phyloP scores from a whole-genome alignment of 2,797 vertebrate species.

The Muraenolepis orangiensis region DNA sequence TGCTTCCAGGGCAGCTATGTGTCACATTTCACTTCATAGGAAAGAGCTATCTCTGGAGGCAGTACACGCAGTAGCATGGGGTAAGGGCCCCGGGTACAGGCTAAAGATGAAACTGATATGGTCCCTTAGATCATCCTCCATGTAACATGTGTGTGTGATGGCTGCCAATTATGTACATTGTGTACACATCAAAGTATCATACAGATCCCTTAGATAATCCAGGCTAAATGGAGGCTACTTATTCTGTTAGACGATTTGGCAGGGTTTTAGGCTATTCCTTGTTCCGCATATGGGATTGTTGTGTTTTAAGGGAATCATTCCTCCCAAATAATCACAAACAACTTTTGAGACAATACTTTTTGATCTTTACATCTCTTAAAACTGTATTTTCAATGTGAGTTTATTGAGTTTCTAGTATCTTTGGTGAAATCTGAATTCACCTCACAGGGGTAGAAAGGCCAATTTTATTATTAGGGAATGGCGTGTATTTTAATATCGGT shows the following conservation, averaged over 20 bases:
- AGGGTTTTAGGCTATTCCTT: background rate
- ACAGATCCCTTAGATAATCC: background rate
- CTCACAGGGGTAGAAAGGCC: background rate
- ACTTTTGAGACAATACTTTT: no score
- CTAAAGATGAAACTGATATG: constrained; percentile 7
- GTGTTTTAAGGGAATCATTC: no score
- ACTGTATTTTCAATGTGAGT: no score
- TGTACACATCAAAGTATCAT: background rate
- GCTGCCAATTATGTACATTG: background rate
- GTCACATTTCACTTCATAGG: constrained; percentile 29
- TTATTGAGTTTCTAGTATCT: background rate
- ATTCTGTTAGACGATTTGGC: background rate
- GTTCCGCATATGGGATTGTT: no score
- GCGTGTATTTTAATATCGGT: background rate
- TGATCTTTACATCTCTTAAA: background rate
- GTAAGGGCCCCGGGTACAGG: background rate
- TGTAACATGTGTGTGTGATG: background rate
- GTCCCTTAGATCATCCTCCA: background rate
- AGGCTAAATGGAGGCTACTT: background rate
- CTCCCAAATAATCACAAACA: no score
- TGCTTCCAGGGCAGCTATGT: constrained; percentile 29
- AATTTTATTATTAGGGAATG: background rate
- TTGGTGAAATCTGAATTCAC: background rate
- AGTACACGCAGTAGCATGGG: background rate
- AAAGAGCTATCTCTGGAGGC: background rate